phyloP scores from a whole-genome alignment of 2,113 vertebrate species.

The Bubo scandiacus region DNA sequence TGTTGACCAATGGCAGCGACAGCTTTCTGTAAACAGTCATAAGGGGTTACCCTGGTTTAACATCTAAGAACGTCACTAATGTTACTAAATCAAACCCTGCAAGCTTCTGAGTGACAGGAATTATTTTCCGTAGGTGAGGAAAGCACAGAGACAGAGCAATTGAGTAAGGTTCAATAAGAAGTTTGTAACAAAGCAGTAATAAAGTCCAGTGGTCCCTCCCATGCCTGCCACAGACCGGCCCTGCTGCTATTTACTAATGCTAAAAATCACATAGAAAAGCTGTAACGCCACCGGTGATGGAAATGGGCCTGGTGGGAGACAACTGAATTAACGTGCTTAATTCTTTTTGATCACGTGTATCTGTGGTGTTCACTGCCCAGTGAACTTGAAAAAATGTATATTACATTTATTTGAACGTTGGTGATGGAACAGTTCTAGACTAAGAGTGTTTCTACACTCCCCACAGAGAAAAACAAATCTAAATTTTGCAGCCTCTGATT shows the following conservation, averaged over 20 bases:
- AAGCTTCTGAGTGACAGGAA: not conserved
- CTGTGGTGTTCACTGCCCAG: not conserved
- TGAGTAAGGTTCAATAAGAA: not conserved
- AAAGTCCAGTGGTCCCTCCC: not conserved
- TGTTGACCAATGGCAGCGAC: not conserved
- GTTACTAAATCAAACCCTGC: not conserved
- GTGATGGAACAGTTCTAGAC: not conserved
- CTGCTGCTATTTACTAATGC: not conserved
- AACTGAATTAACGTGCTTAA: not conserved
- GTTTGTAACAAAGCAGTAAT: not conserved
- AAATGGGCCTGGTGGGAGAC: slow-evolving; percentile 10
- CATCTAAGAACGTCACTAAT: not conserved
- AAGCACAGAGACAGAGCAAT: not conserved
- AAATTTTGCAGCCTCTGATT: not conserved
- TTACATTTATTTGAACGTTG: not conserved
- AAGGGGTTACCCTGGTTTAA: not conserved
- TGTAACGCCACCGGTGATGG: not conserved
- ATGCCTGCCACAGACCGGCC: not conserved
- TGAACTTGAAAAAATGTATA: not conserved
- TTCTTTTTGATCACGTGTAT: not conserved
- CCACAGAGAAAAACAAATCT: not conserved
- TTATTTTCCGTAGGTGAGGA: not conserved
- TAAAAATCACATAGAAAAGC: not conserved
- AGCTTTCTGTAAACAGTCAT: not conserved
- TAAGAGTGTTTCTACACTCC: not conserved